These are phyloP conservation scores for Aelia acuminata DNA, from an alignment of 2,888 invertebrate species.

Conservation along the genomic window DNA sequence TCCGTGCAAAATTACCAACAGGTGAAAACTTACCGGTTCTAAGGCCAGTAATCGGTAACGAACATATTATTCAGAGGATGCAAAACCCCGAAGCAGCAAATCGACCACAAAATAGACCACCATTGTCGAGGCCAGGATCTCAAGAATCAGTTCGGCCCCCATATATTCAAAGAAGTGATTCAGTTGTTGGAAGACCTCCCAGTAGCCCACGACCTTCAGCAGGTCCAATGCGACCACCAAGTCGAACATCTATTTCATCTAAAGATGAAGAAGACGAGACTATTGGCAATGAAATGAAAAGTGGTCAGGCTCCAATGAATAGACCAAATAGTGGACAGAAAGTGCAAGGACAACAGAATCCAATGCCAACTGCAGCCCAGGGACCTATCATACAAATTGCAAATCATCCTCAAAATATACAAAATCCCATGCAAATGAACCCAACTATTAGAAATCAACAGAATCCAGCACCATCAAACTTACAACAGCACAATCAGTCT, in stretches of 20 bases:
- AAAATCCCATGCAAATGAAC: constrained; percentile 5
- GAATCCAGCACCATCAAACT: constrained; percentile 12
- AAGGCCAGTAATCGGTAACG: constrained; percentile 63
- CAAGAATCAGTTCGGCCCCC: constrained; percentile 59
- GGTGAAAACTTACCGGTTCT: constrained; percentile 56
- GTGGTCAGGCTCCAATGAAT: neutral
- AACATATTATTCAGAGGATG: constrained; percentile 64
- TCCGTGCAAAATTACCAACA: constrained; percentile 66
- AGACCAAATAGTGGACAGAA: constrained; percentile 46
- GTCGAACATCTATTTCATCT: constrained; percentile 12
- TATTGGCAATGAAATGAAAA: neutral
- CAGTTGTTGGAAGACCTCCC: constrained; percentile 48
- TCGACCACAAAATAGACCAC: constrained; percentile 46
- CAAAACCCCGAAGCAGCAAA: constrained; percentile 65
- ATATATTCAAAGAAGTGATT: constrained; percentile 59
- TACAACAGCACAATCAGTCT: constrained; percentile 26
- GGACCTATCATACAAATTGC: constrained; percentile 35
- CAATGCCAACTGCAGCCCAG: constrained; percentile 23
- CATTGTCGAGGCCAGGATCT: constrained; percentile 50
- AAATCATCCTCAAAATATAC: neutral
- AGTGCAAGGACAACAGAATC: constrained; percentile 36
- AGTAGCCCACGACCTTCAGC: constrained; percentile 40
- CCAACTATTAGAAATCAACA: constrained; percentile 12
- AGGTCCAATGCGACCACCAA: constrained; percentile 23
- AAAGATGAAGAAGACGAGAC: constrained; percentile 50